Conservation (phyloP, 2,888 invertebrate genomes). For the Nephrocerus scutellatus region DNA sequence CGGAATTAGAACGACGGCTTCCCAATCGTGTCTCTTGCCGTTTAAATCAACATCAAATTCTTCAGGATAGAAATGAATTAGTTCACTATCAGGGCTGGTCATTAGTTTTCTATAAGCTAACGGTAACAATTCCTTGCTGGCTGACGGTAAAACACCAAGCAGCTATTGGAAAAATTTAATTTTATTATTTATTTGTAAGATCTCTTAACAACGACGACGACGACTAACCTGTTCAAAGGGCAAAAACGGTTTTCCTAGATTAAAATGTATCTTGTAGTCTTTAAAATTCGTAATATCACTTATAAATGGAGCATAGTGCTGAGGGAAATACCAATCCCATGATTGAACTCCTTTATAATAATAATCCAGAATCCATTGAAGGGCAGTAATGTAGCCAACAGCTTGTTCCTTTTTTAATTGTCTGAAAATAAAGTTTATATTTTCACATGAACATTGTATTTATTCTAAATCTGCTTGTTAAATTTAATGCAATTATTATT, state of each 20-base stretch:
- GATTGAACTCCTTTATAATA: conserved; percentile 95
- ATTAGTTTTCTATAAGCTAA: conserved; percentile 70
- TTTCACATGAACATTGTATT: background rate
- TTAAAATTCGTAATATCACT: conserved; percentile 84
- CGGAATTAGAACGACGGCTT: conserved; percentile 87
- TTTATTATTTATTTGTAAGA: conserved; percentile 15
- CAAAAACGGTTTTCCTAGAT: conserved; percentile 78
- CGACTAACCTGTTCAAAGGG: conserved; percentile 76
- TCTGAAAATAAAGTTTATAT: conserved; percentile 47
- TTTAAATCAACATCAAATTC: conserved; percentile 92
- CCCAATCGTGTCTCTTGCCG: conserved; percentile 95
- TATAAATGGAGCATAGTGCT: conserved; percentile 94
- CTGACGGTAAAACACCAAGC: conserved; percentile 78
- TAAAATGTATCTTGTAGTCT: conserved; percentile 70
- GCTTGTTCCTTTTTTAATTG: conserved; percentile 75
- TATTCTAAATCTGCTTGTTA: background rate
- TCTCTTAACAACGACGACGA: background rate
- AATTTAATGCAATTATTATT: too few species aligned
- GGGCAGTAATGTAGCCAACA: conserved; percentile 80
- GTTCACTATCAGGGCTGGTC: conserved; percentile 64
- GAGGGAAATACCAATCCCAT: conserved; percentile 98
- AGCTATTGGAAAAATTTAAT: conserved; percentile 58
- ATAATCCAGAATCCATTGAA: conserved; percentile 95
- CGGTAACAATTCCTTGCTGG: conserved; percentile 74
- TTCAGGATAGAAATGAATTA: conserved; percentile 85